These are phyloP conservation scores for Lipophrys pholis DNA, from an alignment of 2,113 vertebrate genomes.

Conservation along the genomic window DNA sequence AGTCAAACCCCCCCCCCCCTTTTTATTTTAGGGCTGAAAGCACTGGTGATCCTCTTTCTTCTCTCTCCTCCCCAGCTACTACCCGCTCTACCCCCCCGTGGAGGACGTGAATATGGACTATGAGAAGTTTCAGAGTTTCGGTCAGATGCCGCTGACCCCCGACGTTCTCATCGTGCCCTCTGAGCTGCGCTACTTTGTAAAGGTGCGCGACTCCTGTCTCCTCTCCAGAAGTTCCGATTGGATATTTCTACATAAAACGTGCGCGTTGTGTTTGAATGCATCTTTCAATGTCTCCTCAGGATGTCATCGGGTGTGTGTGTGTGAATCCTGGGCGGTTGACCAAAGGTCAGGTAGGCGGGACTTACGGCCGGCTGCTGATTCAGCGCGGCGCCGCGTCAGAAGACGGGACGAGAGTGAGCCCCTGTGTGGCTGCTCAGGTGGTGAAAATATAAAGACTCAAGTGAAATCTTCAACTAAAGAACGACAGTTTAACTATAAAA, in stretches of 20 bases:
- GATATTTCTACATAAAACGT: too few relatives aligned
- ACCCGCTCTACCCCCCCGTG: constrained; percentile 90
- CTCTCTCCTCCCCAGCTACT: constrained; percentile 83
- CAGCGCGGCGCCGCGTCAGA: constrained; percentile 8
- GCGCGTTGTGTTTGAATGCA: too few relatives aligned
- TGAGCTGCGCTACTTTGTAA: constrained; percentile 92
- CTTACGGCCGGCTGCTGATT: constrained; percentile 87
- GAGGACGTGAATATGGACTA: constrained; percentile 92
- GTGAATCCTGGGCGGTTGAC: constrained; percentile 94
- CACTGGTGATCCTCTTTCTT: neutral
- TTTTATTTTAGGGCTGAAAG: neutral
- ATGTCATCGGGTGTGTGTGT: constrained; percentile 90
- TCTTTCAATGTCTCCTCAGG: constrained; percentile 72
- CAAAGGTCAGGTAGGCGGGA: constrained; percentile 94
- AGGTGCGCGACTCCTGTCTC: constrained; percentile 77
- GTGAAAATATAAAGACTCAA: constrained; percentile 84
- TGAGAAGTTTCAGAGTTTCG: constrained; percentile 82
- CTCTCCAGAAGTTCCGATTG: too few relatives aligned
- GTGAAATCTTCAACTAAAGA: too few relatives aligned
- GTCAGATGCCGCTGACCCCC: constrained; percentile 85
- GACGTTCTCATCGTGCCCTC: constrained; percentile 90
- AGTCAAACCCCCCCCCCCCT: neutral
- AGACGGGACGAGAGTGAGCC: constrained; percentile 70
- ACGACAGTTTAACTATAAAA: too few relatives aligned
- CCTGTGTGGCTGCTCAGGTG: constrained; percentile 88